Conservation (phyloP, 2,113 vertebrate genomes). For the Macaca fascicularis region DNA sequence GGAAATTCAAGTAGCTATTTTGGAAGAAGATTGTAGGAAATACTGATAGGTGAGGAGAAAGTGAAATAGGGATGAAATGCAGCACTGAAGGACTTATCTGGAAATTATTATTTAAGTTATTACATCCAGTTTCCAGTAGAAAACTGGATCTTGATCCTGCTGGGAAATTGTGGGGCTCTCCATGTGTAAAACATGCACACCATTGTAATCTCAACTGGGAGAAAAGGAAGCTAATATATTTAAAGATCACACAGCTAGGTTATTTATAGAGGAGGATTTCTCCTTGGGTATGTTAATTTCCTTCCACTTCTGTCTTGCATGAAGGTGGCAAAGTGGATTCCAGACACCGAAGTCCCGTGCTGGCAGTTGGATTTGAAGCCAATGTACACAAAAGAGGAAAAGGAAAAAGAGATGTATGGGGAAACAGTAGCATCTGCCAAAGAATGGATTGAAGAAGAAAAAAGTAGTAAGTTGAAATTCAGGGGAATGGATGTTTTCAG, state of each 20-base stretch:
- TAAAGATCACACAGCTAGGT: not conserved
- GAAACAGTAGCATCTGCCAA: not conserved
- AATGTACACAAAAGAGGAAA: not conserved
- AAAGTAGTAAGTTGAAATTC: not conserved
- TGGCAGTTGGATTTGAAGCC: not conserved
- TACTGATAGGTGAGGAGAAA: not conserved
- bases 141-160: not conserved
- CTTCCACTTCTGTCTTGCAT: not conserved
- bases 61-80: not conserved
- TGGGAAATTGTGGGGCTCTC: not conserved
- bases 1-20: not conserved
- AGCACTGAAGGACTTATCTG: not conserved
- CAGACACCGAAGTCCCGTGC: not conserved
- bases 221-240: not conserved
- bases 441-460: not conserved
- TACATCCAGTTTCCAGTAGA: not conserved
- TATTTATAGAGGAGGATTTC: conserved; percentile 4
- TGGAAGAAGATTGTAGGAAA: not conserved
- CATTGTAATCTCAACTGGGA: not conserved
- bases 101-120: not conserved
- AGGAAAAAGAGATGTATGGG: not conserved
- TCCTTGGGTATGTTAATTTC: not conserved
- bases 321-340: not conserved
- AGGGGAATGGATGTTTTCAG: not conserved
- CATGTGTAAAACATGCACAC: not conserved